Evolutionary conservation across 2,888 invertebrate species (phyloP), one percentile per base, ranked within the genome.

Genomic region (Agriopis marginaria): DNA sequence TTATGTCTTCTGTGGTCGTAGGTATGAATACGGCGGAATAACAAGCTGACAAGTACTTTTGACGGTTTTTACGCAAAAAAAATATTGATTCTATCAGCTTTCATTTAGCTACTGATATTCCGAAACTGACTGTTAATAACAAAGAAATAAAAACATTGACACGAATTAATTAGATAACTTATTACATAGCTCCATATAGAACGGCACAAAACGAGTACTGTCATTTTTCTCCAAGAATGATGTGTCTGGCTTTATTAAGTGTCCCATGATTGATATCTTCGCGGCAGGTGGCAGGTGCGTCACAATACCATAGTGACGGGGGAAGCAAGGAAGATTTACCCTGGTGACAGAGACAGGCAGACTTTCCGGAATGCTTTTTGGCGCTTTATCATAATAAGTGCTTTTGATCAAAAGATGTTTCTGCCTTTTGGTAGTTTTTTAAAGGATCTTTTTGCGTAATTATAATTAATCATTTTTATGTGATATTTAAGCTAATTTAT

Each of bases 241-340:
- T 75, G 75, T 73, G 77, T 83, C 82, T 75, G 84, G 85, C 86
- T 89, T 90, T 91, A 92, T 91, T 91, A 93, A 91, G 90, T 89
- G 88, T 88, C 86, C 85, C 85, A 82, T 93, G 91, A 93, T 89
- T 89, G 90, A 92, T 91, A 89, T 83, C 82, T 82, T 81, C 79
- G 81, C 77, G 74, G 66, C 77, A 80, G 76, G 82, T 80, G 83
- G 83, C 86, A 88, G 87, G 88, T 90, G 88, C 81, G 83, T 83
- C 74, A 77, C 73, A 74, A 75, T 71, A 56, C 68, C 68, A 73
- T 72, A 72, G 76, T 72, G 69, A 75, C 63, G 68, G 67, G 70
- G 71, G 70, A 61, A 56, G 47, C 54, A 44, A 54, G 70, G 70
- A 71, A 76, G 68, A 68, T 72, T 71, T 49, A 62, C 63, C 62